phyloP scores from a whole-genome alignment of 1,140 invertebrate species.

The Metopolophium dirhodum region DNA sequence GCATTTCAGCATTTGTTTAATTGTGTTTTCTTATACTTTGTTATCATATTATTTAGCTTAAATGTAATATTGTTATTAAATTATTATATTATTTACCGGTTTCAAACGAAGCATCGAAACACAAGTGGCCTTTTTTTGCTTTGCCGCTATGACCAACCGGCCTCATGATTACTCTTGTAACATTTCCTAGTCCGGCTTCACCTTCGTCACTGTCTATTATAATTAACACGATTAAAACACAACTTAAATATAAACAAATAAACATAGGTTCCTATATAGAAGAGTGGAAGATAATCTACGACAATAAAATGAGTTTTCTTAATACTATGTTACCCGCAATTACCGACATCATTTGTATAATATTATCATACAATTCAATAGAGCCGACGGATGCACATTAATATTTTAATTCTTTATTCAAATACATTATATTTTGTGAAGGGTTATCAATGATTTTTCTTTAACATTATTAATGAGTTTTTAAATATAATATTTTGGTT shows the following conservation, averaged over 20 bases:
- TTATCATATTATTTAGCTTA: neutral
- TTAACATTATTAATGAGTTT: neutral
- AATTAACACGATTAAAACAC: neutral
- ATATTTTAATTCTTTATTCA: neutral
- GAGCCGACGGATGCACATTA: neutral
- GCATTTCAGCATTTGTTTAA: neutral
- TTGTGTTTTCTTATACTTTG: neutral
- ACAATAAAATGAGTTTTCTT: neutral
- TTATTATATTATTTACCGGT: slow-evolving; percentile 69
- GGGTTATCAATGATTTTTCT: neutral
- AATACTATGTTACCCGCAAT: neutral
- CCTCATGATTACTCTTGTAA: slow-evolving; percentile 88
- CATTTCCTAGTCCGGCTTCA: slow-evolving; percentile 92
- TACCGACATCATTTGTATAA: neutral
- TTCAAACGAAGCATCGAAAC: slow-evolving; percentile 97
- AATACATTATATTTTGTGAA: neutral
- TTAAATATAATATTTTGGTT: neutral
- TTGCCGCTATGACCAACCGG: slow-evolving; percentile 94
- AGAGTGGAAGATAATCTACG: neutral
- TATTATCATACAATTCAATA: neutral
- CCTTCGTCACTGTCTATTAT: slow-evolving; percentile 89
- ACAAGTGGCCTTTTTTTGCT: slow-evolving; percentile 91
- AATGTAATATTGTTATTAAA: neutral
- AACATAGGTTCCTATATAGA: neutral
- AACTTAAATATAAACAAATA: neutral